Conservation (phyloP, 2,113 vertebrate species). For the Grantiella picta region DNA sequence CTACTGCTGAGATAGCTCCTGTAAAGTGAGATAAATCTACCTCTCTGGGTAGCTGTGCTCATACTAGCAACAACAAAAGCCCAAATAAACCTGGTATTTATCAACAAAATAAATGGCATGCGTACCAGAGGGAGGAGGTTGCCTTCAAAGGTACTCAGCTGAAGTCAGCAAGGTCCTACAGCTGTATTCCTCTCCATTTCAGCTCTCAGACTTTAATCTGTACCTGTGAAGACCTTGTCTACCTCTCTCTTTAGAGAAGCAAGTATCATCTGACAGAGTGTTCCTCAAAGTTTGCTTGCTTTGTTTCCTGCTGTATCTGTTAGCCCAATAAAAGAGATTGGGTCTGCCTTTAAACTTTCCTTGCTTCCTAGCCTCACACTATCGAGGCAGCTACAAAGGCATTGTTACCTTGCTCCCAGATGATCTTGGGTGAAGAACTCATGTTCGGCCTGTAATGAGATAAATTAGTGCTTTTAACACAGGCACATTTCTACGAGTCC, state of each 20-base stretch:
- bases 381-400: background rate
- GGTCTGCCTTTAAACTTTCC: background rate
- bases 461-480: background rate
- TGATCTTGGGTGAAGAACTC: background rate
- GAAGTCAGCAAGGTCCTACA: background rate
- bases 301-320: background rate
- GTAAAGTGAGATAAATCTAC: background rate
- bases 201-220: background rate
- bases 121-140: background rate
- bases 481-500: background rate
- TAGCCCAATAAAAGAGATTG: background rate
- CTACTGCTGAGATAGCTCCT: background rate
- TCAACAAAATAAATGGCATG: background rate
- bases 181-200: background rate
- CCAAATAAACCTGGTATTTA: background rate
- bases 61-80: background rate
- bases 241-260: background rate
- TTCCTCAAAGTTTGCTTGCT: background rate
- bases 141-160: background rate
- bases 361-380: background rate
- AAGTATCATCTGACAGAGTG: background rate
- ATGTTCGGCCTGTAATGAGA: background rate
- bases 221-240: background rate
- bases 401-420: background rate
- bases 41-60: background rate